A percentile compares a stretch with the other conserved stretches of the same genome.
Conservation (phyloP, 2,113 vertebrate species). For the Sapajus apella region DNA sequence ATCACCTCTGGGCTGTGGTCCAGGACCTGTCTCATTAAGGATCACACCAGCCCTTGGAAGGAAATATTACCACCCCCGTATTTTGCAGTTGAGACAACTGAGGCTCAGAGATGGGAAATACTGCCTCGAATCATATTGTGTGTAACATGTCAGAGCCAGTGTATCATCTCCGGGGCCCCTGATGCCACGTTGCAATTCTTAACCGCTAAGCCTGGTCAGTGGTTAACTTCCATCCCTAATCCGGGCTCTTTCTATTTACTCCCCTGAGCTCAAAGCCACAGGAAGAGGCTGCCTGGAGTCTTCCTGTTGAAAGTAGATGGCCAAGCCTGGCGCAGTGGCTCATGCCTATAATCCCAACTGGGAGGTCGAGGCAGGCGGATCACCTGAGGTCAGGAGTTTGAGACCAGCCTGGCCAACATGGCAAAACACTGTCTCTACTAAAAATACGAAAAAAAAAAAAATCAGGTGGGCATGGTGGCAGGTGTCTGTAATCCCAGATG, state of each 20-base stretch:
- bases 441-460: no score
- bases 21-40: background rate
- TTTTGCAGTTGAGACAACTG: background rate
- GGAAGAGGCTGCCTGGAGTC: no score
- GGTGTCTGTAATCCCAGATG: no score
- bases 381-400: no score
- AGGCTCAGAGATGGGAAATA: background rate
- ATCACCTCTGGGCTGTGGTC: background rate
- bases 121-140: background rate
- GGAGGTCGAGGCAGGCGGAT: fast-evolving
- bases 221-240: background rate
- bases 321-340: no score
- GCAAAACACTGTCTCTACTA: no score
- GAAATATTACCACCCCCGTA: no score
- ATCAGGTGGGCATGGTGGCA: no score
- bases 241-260: background rate
- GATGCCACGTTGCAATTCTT: background rate
- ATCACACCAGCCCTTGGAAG: no score
- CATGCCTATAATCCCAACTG: no score
- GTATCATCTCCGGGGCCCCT: background rate
- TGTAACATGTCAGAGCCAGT: background rate
- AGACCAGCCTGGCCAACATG: no score
- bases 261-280: background rate
- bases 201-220: no score
- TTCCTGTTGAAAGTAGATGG: background rate